Conservation (phyloP, 2,888 invertebrate species). For the Stenodema calcarata region DNA sequence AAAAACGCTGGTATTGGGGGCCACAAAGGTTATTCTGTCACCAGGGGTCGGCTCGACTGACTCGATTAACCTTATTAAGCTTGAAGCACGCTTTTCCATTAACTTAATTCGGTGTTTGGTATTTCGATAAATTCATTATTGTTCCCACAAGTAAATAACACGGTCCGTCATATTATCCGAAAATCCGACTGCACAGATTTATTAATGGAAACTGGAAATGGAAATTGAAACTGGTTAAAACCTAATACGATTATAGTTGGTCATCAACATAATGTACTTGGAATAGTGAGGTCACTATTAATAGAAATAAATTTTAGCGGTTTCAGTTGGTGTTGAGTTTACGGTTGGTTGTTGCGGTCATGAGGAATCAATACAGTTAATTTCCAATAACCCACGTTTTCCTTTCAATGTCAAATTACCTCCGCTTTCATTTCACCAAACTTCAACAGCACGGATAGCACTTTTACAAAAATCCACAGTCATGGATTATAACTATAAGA, state of each 20-base stretch:
- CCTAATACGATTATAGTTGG: background rate
- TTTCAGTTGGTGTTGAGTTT: too few species aligned
- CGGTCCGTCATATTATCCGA: background rate
- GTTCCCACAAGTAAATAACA: background rate
- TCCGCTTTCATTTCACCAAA: too few species aligned
- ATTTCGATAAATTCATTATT: background rate
- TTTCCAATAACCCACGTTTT: too few species aligned
- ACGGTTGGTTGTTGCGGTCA: too few species aligned
- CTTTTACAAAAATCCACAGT: too few species aligned
- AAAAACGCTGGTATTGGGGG: background rate
- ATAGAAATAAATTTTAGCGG: too few species aligned
- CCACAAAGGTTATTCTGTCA: background rate
- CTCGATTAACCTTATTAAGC: background rate
- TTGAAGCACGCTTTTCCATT: background rate
- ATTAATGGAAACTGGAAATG: background rate
- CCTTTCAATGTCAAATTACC: too few species aligned
- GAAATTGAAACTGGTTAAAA: background rate
- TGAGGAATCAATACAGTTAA: too few species aligned
- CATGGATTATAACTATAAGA: too few species aligned
- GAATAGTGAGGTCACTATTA: too few species aligned
- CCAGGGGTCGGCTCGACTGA: background rate
- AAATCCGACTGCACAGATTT: background rate
- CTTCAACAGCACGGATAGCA: too few species aligned
- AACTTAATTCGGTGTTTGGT: background rate
- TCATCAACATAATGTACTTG: background rate